Conservation (phyloP, 2,797 vertebrate genomes). For the Hypotaenidia philippensis region DNA sequence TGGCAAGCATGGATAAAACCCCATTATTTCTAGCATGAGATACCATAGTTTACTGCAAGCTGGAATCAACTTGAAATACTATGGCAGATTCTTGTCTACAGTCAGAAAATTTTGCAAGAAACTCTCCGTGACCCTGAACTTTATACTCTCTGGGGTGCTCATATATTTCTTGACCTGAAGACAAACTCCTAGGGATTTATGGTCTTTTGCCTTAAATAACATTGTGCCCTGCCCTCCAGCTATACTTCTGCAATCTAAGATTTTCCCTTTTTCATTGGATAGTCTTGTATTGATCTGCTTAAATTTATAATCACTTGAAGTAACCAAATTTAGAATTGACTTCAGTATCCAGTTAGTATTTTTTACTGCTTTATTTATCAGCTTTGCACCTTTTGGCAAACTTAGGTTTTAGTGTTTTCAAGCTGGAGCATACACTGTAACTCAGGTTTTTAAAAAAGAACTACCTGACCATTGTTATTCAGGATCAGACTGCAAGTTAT, state of each 20-base stretch:
- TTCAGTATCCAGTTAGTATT: conserved; percentile 13
- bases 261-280: conserved; percentile 37
- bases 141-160: neutral
- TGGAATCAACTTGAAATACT: neutral
- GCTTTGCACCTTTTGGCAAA: neutral
- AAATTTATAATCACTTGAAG: conserved; percentile 50
- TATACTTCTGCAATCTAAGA: conserved; percentile 37
- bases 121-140: conserved; percentile 49
- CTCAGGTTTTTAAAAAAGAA: neutral
- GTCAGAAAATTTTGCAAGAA: conserved; percentile 24
- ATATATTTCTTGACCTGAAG: conserved; percentile 21
- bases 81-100: neutral
- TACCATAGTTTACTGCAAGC: neutral
- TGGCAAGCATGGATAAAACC: neutral
- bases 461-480: neutral
- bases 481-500: neutral
- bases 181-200: conserved; percentile 52
- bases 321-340: neutral
- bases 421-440: neutral
- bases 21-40: neutral
- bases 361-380: conserved; percentile 9
- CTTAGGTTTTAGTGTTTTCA: neutral
- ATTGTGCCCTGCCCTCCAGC: conserved; percentile 47
- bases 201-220: conserved; percentile 28
- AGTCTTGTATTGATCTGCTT: conserved; percentile 47